phyloP scores from a whole-genome alignment of 2,797 vertebrate species.

The Dallia pectoralis region DNA sequence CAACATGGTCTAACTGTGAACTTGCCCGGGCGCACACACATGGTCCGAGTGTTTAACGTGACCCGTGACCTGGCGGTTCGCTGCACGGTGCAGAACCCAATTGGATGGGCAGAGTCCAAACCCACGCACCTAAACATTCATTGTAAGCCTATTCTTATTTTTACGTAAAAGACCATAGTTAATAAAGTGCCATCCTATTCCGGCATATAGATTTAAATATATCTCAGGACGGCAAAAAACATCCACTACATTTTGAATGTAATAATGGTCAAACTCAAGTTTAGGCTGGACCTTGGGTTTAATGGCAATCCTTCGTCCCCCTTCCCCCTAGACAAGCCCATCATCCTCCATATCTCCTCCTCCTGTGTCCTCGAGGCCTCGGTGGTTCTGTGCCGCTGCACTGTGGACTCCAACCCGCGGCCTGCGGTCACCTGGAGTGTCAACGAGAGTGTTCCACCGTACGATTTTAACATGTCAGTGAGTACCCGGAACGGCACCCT shows the following conservation, averaged over 20 bases:
- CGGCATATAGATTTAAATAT: neutral
- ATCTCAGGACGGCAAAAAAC: neutral
- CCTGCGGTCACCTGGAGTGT: slow-evolving; percentile 75
- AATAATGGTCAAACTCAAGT: too few species aligned
- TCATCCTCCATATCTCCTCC: slow-evolving; percentile 59
- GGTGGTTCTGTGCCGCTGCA: slow-evolving; percentile 63
- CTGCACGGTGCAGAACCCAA: slow-evolving; percentile 70
- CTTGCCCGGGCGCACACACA: slow-evolving; percentile 49
- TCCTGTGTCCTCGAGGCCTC: slow-evolving; percentile 27
- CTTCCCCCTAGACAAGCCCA: slow-evolving; percentile 66
- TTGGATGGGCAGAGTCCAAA: slow-evolving; percentile 71
- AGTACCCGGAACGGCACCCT: slow-evolving; percentile 34
- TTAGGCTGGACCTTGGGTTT: too few species aligned
- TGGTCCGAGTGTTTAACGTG: slow-evolving; percentile 64
- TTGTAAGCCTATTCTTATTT: slow-evolving; percentile 60
- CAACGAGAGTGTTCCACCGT: slow-evolving; percentile 60
- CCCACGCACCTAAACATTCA: slow-evolving; percentile 62
- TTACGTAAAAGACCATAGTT: neutral
- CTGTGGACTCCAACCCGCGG: slow-evolving; percentile 73
- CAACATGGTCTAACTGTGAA: slow-evolving; percentile 50
- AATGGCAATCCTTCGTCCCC: neutral
- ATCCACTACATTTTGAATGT: neutral
- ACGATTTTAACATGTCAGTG: slow-evolving; percentile 61
- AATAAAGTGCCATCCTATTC: neutral
- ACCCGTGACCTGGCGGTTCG: slow-evolving; percentile 66